Base-by-base conservation (phyloP, 2,113 vertebrate species). In the Lycaon pictus region DNA sequence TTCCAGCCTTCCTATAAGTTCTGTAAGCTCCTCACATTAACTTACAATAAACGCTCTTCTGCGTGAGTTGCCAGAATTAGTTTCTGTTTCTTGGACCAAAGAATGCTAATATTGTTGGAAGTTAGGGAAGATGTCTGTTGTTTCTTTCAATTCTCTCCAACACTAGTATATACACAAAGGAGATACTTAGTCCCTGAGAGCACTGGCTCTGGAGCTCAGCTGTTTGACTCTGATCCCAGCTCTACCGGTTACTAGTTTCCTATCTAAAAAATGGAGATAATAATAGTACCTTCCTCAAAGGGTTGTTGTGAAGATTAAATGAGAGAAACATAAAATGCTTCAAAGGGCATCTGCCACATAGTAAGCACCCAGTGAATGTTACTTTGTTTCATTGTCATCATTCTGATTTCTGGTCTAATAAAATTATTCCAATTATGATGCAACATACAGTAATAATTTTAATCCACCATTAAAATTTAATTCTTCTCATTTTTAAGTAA, bases 401-500 rank as follows among this genome's bases (percentile, higher is more conserved):
- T 48, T 35, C 92, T 37, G 53, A 63, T 88, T 82, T 87, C 43
- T 83, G 35, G 16, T 76, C n/a, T 81, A 32, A 17, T 55, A 63
- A 63, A 94, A 35, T 74, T 67, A 83, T 93, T 83, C 29, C 55
- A 93, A 67, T 55, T 72, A 72, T 62, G 60, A 95, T 71, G 48
- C 5, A 55, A 91, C 56, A 43, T 63, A 88, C 0, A 58, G n/a
- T 37, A 83, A n/a, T 58, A 72, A 43, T 19, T 63, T 72, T 89
- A 80, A 35, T 79, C 55, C 15, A 62, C 25, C 62, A 72, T 63
- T 63, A 43, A 96, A 71, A 55, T 85, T 20, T 80, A 86, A 58
- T 94, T 79, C 48, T 80, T 22, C n/a, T 51, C 27, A 51, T 85
- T 63, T 72, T 77, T 86, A 93, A 85, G 65, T n/a, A 92, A 96